phyloP scores from a whole-genome alignment of 2,888 invertebrate species.

The Gymnoscelis rufifasciata region DNA sequence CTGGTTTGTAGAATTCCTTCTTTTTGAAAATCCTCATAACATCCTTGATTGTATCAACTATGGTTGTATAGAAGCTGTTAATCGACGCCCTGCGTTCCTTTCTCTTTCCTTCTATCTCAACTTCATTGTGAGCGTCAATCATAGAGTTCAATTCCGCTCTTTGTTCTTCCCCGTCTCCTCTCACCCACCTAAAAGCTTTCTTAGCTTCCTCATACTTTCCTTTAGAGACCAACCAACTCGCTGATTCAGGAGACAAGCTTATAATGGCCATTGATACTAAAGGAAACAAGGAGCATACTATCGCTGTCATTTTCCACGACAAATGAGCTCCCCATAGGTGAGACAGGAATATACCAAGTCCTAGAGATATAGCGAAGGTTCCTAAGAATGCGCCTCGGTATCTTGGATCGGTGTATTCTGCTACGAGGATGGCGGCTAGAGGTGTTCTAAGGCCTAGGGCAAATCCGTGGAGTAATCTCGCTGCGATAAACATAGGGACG shows the following conservation, averaged over 20 bases:
- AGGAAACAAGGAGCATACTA: constrained; percentile 73
- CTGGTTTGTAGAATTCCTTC: constrained; percentile 69
- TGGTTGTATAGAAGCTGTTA: constrained; percentile 45
- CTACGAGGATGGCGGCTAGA: constrained; percentile 75
- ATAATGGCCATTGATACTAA: constrained; percentile 68
- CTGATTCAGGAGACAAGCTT: constrained; percentile 80
- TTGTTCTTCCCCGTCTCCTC: constrained; percentile 72
- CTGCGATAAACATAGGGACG: constrained; percentile 60
- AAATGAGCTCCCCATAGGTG: constrained; percentile 82
- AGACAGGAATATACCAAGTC: constrained; percentile 81
- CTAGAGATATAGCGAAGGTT: constrained; percentile 80
- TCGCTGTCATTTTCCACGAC: constrained; percentile 79
- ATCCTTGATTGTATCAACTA: constrained; percentile 47
- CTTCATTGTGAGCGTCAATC: constrained; percentile 59
- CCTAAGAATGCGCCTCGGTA: constrained; percentile 82
- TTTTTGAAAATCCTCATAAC: constrained; percentile 64
- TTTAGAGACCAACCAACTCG: constrained; percentile 82
- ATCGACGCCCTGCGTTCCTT: constrained; percentile 35
- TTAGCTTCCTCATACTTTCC: constrained; percentile 78
- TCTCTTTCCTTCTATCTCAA: constrained; percentile 43
- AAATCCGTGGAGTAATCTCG: constrained; percentile 69
- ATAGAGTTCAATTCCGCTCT: constrained; percentile 64
- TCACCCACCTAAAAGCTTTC: constrained; percentile 79
- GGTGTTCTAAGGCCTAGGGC: constrained; percentile 77
- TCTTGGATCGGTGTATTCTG: constrained; percentile 80